Conservation (phyloP, 2,888 invertebrate genomes). For the Tyria jacobaeae region DNA sequence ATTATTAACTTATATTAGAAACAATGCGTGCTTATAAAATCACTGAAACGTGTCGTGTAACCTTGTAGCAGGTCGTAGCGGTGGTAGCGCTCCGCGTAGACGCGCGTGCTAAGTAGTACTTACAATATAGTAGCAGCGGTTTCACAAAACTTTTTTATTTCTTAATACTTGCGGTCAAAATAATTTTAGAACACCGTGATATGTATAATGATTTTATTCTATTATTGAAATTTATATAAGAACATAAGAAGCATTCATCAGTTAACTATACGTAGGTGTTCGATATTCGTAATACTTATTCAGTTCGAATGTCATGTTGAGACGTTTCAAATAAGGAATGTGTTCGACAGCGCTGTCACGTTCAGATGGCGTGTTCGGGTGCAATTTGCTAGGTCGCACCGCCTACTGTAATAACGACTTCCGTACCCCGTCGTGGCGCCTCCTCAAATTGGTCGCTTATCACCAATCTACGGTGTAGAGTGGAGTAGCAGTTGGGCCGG, state of each 20-base stretch:
- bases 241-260: constrained; percentile 24
- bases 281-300: constrained; percentile 68
- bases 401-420: constrained; percentile 87
- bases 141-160: constrained; percentile 51
- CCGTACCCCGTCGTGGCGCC: constrained; percentile 85
- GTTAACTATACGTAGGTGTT: constrained; percentile 51
- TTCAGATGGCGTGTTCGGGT: constrained; percentile 83
- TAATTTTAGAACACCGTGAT: constrained; percentile 37
- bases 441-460: constrained; percentile 87
- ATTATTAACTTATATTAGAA: constrained; percentile 22
- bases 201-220: constrained; percentile 38
- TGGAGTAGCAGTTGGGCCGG: constrained; percentile 79
- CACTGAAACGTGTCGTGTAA: constrained; percentile 31
- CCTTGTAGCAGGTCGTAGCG: constrained; percentile 45
- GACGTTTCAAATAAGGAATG: constrained; percentile 84
- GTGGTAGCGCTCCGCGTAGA: constrained; percentile 31
- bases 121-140: constrained; percentile 47
- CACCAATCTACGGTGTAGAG: constrained; percentile 83
- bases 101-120: constrained; percentile 53
- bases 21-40: constrained; percentile 43
- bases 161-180: constrained; percentile 50
- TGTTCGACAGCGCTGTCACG: constrained; percentile 85
- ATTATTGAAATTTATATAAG: constrained; percentile 34
- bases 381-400: constrained; percentile 84
- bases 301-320: constrained; percentile 74